Percentiles rank a stretch among this genome's conserved stretches.
Conservation (phyloP, 2,797 vertebrate genomes). For the Miichthys miiuy region DNA sequence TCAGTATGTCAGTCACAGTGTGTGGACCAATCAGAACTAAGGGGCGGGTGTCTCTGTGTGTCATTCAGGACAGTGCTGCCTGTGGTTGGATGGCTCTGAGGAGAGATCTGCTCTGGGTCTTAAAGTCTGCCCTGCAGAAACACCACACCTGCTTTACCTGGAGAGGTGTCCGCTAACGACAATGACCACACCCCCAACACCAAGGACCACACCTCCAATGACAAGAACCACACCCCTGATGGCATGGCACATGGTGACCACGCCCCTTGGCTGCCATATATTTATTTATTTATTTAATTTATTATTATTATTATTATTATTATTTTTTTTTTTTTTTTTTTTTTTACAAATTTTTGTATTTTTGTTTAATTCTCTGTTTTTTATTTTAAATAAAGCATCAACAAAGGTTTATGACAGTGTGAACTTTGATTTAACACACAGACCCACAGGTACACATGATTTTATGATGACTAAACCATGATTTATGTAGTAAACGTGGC, state of each 20-base stretch:
- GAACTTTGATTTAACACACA: background rate
- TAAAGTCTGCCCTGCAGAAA: conserved; percentile 1
- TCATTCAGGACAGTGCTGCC: conserved; percentile 42
- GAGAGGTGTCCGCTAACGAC: background rate
- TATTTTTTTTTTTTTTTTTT: conserved; percentile 14
- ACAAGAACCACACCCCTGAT: too few relatives aligned
- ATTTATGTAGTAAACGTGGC: too few relatives aligned
- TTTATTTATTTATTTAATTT: background rate
- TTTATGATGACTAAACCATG: too few relatives aligned
- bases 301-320: conserved; percentile 12
- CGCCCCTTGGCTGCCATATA: too few relatives aligned
- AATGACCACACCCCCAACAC: background rate
- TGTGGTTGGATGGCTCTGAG: conserved; percentile 64
- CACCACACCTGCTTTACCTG: conserved; percentile 40
- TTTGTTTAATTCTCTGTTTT: background rate
- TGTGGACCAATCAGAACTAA: conserved; percentile 35
- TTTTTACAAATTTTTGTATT: background rate
- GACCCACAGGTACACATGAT: background rate
- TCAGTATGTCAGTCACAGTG: background rate
- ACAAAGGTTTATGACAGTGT: background rate
- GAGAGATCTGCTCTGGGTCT: conserved; percentile 45
- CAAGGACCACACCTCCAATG: background rate
- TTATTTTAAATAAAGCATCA: conserved; percentile 14
- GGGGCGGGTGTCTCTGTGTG: conserved; percentile 19
- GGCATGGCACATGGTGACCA: too few relatives aligned